phyloP scores from a whole-genome alignment of 2,113 vertebrate species.

The Oplegnathus fasciatus region DNA sequence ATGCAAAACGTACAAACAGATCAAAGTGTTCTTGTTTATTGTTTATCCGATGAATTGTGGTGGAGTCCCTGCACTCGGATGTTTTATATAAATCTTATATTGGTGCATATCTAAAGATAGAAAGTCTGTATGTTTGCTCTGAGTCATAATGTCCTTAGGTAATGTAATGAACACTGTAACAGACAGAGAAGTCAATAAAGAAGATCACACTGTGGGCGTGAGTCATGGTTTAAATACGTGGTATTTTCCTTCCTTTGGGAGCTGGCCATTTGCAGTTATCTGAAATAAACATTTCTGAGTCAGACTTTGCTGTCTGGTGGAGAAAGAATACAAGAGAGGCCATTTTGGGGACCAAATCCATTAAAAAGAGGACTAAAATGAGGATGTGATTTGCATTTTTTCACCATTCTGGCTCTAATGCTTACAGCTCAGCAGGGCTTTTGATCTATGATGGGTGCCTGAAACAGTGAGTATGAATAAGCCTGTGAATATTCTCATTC shows the following conservation, averaged over 20 bases:
- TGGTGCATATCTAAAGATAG: slow-evolving; percentile 46
- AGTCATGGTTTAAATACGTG: slow-evolving; percentile 57
- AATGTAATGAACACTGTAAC: neutral
- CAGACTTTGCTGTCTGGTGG: slow-evolving; percentile 48
- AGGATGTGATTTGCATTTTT: slow-evolving; percentile 64
- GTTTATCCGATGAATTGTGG: slow-evolving; percentile 3
- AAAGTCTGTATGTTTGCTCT: slow-evolving; percentile 44
- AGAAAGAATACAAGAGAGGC: neutral
- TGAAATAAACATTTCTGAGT: slow-evolving; percentile 47
- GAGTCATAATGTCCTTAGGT: slow-evolving; percentile 44
- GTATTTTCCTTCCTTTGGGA: slow-evolving; percentile 48
- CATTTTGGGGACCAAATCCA: slow-evolving; percentile 25
- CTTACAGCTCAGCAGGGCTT: slow-evolving; percentile 43
- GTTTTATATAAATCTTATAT: slow-evolving; percentile 31
- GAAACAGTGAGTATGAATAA: slow-evolving; percentile 55
- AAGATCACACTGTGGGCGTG: slow-evolving; percentile 43
- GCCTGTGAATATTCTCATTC: no score
- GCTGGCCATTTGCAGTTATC: slow-evolving; percentile 52
- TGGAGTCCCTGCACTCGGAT: neutral
- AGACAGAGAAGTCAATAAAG: slow-evolving; percentile 41
- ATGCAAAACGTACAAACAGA: slow-evolving; percentile 7
- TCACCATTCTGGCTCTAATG: slow-evolving; percentile 55
- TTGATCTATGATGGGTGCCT: slow-evolving; percentile 41
- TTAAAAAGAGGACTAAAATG: slow-evolving; percentile 31
- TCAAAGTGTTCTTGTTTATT: slow-evolving; percentile 9